Conservation (phyloP, 2,888 invertebrate species). For the Proisotoma minuta region DNA sequence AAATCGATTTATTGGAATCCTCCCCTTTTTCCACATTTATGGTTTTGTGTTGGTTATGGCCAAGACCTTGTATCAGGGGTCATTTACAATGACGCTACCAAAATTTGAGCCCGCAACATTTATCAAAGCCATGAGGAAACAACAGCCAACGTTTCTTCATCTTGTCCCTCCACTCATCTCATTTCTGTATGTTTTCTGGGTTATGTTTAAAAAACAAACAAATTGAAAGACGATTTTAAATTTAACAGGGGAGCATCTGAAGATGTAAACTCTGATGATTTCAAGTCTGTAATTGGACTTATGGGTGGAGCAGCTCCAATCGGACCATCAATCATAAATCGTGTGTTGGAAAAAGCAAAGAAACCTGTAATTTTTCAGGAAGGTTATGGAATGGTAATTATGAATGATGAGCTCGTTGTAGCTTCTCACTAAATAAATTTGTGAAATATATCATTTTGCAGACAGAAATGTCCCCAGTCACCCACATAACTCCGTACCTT, state of each 20-base stretch:
- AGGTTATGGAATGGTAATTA: conserved; percentile 18
- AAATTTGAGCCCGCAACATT: conserved; percentile 35
- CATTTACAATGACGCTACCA: conserved; percentile 29
- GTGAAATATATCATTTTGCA: no score
- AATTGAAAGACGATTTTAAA: no score
- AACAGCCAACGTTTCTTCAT: conserved; percentile 19
- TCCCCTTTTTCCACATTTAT: conserved; percentile 45
- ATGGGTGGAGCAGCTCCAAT: conserved; percentile 22
- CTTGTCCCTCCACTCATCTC: conserved; percentile 22
- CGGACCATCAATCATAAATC: conserved; percentile 18
- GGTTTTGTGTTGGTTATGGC: conserved; percentile 30
- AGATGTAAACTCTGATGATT: background rate
- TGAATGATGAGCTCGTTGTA: no score
- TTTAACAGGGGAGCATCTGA: background rate
- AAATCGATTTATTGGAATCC: conserved; percentile 37
- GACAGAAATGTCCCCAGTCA: conserved; percentile 32
- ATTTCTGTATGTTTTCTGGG: no score
- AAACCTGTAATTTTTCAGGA: conserved; percentile 31
- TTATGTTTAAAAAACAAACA: no score
- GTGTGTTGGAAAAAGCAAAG: conserved; percentile 28
- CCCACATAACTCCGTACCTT: conserved; percentile 27
- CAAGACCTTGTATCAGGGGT: conserved; percentile 23
- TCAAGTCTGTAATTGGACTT: background rate
- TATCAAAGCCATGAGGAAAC: background rate
- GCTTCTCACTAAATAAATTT: no score